Evolutionary conservation across 2,113 vertebrate genomes (phyloP), one percentile per base, ranked within the genome.

Genomic region (Camelus dromedarius): DNA sequence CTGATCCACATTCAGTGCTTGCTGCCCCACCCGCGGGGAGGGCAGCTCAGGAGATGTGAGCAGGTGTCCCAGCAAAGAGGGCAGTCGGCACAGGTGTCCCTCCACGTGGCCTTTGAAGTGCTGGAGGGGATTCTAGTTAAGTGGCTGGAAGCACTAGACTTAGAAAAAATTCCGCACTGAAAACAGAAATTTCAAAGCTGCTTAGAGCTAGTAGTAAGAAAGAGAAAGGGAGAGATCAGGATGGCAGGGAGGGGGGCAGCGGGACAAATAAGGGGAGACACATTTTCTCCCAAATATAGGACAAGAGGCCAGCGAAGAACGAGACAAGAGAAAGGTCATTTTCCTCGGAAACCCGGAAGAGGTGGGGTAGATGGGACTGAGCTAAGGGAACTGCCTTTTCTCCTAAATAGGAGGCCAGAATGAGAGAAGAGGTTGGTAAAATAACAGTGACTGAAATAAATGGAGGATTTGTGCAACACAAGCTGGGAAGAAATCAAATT

Each of bases 341-440:
- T 24, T 35, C n/a, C 16, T 10, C 14, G 18, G 28, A 80, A 30
- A 24, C 15, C 10, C 28, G n/a, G 56, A 32, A 32, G 30, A 48
- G 9, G 2, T 13, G 1, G 7, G 50, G 19, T 26, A 1, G 48
- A 3, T 20, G 15, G 62, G 72, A 67, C 0, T 24, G 26, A n/a
- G 35, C 32, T 28, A 66, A 10, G 52, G 18, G n/a, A 6, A 14
- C 16, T 3, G 15, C 7, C 15, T 7, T 38, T 38, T 67, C 48
- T 66, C 35, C 64, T 5, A 2, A 10, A 14, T 0, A 13, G 46
- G 15, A 58, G 22, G 28, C 9, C 2, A 62, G 12, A 32, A 32
- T n/a, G 30, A 82, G 28, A 32, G 62, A 35, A 13, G 38, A 35
- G 14, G 72, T 14, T 22, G 77, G 28, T 20, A 18, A 66, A 32